These are phyloP conservation scores for Brachionus asplanchnoidis DNA, from an alignment of 1,140 invertebrate genomes.

Conservation along the genomic window DNA sequence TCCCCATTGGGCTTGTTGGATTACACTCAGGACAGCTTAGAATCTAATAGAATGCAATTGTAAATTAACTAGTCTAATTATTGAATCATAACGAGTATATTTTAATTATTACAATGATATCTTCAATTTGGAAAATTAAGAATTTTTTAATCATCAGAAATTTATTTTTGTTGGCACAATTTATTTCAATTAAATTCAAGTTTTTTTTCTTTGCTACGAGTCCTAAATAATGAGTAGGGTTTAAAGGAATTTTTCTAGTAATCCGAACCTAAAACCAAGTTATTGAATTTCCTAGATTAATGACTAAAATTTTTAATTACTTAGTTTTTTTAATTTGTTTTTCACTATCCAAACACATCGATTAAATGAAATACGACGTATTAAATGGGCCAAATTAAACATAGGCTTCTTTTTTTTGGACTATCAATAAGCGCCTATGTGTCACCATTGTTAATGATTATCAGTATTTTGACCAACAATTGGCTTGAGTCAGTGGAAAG, in stretches of 20 bases:
- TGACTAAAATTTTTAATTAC: background rate
- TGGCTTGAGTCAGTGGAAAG: conserved; percentile 12
- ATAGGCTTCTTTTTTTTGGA: conserved; percentile 28
- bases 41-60: background rate
- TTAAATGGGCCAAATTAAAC: conserved; percentile 4
- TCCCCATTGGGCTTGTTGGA: background rate
- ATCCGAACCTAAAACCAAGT: background rate
- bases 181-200: background rate
- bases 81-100: background rate
- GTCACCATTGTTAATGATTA: conserved; percentile 6
- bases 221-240: background rate
- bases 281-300: background rate
- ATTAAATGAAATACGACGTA: background rate
- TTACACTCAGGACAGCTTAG: background rate
- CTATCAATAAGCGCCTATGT: conserved; percentile 18
- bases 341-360: background rate
- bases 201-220: background rate
- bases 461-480: background rate
- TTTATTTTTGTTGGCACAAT: background rate
- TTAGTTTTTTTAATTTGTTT: background rate
- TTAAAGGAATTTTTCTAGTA: background rate
- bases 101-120: background rate
- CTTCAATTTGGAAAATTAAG: background rate
- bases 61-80: background rate
- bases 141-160: background rate